Evolutionary conservation across 2,888 invertebrate genomes (phyloP).

Genomic region (Zele albiditarsus): DNA sequence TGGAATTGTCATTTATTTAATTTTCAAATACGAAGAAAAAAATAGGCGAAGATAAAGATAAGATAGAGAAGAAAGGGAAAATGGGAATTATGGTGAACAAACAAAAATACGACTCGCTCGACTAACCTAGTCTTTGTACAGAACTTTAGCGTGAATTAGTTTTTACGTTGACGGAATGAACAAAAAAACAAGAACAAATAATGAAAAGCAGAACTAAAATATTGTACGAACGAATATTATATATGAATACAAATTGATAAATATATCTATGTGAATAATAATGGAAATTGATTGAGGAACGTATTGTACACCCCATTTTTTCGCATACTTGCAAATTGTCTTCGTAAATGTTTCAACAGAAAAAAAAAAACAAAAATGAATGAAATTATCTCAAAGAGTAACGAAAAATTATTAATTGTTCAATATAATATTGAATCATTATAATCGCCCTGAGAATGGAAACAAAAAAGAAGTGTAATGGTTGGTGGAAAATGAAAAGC

Average conservation of each 20-base stretch:
- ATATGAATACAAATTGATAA: conserved; percentile 1
- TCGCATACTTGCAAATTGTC: background rate
- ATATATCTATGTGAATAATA: background rate
- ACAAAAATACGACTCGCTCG: conserved; percentile 62
- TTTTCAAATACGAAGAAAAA: conserved; percentile 44
- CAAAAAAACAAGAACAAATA: background rate
- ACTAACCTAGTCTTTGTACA: conserved; percentile 72
- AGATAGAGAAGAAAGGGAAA: conserved; percentile 28
- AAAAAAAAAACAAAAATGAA: conserved; percentile 51
- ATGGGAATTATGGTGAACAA: conserved; percentile 24
- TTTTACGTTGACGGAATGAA: conserved; percentile 53
- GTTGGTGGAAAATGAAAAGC: background rate
- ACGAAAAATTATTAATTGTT: background rate
- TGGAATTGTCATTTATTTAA: conserved; percentile 53
- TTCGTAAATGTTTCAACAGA: background rate
- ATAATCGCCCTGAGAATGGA: too few relatives aligned
- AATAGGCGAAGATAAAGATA: conserved; percentile 17
- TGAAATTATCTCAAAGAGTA: conserved; percentile 44
- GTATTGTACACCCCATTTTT: conserved; percentile 8
- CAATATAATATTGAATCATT: too few relatives aligned
- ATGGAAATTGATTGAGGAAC: background rate
- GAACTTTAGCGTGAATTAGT: conserved; percentile 63
- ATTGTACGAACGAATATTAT: conserved; percentile 26
- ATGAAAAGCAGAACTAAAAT: conserved; percentile 37
- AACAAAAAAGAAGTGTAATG: background rate